A percentile compares a stretch with the other conserved stretches of the same genome.
These are phyloP conservation scores for Megaustenia siamemsis DNA, from an alignment of 2,888 invertebrate genomes.

Conservation along the genomic window DNA sequence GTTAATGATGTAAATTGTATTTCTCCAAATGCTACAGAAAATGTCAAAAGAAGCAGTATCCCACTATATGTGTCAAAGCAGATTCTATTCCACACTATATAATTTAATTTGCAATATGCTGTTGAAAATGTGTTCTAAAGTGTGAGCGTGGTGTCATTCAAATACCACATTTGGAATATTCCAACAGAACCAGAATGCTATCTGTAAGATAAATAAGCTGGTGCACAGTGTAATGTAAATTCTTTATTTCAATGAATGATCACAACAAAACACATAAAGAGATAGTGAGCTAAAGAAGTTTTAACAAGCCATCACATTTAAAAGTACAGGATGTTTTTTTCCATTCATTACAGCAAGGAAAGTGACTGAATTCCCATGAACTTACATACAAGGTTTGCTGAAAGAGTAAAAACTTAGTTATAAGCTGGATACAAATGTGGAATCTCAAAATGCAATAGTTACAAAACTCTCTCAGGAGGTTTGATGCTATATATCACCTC, in stretches of 20 bases:
- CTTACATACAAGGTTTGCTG: conserved; percentile 45
- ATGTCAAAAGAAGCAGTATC: too few species aligned
- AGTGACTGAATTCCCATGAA: conserved; percentile 26
- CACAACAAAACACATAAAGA: background rate
- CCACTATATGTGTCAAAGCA: too few species aligned
- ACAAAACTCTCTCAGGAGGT: background rate
- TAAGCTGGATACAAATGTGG: background rate
- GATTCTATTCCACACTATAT: too few species aligned
- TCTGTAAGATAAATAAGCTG: background rate
- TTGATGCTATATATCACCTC: background rate
- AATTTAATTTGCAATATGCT: too few species aligned
- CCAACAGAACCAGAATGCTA: background rate
- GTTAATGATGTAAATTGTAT: too few species aligned
- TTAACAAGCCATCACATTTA: background rate
- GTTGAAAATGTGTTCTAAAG: too few species aligned
- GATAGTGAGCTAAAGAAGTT: background rate
- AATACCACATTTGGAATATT: conserved; percentile 12
- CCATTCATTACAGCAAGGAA: conserved; percentile 33
- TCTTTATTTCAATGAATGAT: background rate
- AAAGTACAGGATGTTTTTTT: conserved; percentile 17
- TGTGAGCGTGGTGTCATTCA: too few species aligned
- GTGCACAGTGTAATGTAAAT: background rate
- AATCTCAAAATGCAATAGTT: background rate
- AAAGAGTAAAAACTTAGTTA: conserved; percentile 28
- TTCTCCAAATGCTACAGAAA: too few species aligned